Evolutionary conservation across 2,797 vertebrate species (phyloP).

Genomic region (Anabacerthia variegaticeps): DNA sequence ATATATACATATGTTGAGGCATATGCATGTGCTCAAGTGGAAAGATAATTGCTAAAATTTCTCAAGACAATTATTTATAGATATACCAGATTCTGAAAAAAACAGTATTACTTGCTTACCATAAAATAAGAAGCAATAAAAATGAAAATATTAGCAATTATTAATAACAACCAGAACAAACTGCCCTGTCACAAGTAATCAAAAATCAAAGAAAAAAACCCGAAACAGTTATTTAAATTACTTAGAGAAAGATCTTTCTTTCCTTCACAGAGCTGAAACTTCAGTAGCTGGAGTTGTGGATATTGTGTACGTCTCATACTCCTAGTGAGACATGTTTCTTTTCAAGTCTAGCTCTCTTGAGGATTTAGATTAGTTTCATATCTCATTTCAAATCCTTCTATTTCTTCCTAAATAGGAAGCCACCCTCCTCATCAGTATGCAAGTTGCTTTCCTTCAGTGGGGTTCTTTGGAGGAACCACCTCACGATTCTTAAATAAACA

Average conservation of each 20-base stretch:
- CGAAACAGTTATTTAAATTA: neutral
- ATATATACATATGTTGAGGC: no score
- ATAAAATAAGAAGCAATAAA: neutral
- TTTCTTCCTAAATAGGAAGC: neutral
- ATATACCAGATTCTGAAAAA: neutral
- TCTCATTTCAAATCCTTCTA: neutral
- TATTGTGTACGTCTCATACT: neutral
- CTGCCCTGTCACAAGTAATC: neutral
- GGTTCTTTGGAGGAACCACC: neutral
- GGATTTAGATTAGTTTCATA: neutral
- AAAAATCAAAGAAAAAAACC: neutral
- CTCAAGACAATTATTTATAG: neutral
- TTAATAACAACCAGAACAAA: neutral
- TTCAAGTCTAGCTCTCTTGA: neutral
- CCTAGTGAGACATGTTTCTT: neutral
- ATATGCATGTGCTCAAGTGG: neutral
- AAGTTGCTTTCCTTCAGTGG: neutral
- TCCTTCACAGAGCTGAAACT: neutral
- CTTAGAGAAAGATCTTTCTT: neutral
- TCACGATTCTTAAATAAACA: accelerated
- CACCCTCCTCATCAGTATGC: neutral
- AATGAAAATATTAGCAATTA: neutral
- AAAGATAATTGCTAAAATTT: neutral
- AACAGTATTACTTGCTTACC: neutral
- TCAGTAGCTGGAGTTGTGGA: accelerated